These are phyloP conservation scores for Scytalopus superciliaris DNA, from an alignment of 2,113 vertebrate genomes.

Conservation along the genomic window DNA sequence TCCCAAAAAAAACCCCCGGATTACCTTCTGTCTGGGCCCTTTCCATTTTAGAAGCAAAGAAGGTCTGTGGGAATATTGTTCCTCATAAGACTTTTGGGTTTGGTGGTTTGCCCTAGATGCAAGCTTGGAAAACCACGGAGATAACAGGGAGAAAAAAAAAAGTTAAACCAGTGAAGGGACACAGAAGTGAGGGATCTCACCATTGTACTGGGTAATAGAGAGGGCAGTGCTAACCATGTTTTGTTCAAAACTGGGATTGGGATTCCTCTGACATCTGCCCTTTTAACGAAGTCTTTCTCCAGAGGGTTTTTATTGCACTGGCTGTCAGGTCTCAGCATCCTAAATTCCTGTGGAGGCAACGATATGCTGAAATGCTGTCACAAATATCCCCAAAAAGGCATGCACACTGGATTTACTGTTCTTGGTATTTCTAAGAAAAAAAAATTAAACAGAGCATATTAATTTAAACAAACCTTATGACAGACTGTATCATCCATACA, in stretches of 20 bases:
- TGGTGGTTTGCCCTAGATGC: not conserved
- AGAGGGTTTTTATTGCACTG: not conserved
- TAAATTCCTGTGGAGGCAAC: not conserved
- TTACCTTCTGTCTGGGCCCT: not conserved
- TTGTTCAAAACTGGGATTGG: not conserved
- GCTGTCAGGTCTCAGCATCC: not conserved
- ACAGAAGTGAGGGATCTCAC: not conserved
- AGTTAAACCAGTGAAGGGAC: not conserved
- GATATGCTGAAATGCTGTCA: not conserved
- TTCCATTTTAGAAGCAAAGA: not conserved
- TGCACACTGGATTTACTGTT: not conserved
- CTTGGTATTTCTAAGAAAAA: not conserved
- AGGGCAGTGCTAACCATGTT: not conserved
- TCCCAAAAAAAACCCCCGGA: too few species aligned
- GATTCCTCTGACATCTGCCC: not conserved
- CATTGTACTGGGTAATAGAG: not conserved
- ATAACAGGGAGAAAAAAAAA: not conserved
- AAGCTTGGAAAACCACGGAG: not conserved
- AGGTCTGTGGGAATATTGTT: not conserved
- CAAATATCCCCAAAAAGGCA: not conserved
- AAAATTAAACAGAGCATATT: not conserved
- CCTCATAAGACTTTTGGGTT: not conserved
- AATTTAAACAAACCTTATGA: constrained; percentile 37
- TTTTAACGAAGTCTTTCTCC: not conserved
- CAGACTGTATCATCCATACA: not conserved